phyloP scores from a whole-genome alignment of 92 coral and sea anemone species.

The Epizoanthus stellaris region DNA sequence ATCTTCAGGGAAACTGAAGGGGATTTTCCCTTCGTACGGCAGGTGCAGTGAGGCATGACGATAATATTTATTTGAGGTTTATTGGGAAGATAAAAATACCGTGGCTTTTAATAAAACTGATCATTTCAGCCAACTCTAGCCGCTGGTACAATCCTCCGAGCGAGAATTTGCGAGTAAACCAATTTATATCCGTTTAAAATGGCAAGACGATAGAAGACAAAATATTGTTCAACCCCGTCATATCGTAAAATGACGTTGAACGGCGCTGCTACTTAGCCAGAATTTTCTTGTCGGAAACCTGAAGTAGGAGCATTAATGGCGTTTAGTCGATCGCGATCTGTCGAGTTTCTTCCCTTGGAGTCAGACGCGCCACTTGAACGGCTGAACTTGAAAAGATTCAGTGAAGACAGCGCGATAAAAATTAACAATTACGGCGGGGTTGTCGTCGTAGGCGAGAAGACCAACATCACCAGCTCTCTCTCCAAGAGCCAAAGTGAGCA shows the following conservation, averaged over 20 bases:
- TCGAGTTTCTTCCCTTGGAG: constrained; percentile 4
- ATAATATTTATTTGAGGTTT: neutral
- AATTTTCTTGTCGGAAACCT: neutral
- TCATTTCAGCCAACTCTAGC: neutral
- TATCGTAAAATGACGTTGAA: neutral
- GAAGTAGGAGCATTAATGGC: neutral
- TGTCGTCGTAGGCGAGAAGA: constrained; percentile 15
- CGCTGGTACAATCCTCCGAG: neutral
- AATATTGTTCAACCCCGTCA: neutral
- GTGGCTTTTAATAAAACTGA: neutral
- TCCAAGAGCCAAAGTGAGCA: constrained; percentile 7
- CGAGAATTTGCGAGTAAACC: neutral
- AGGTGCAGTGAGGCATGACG: constrained; percentile 10
- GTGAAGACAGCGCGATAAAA: constrained; percentile 14
- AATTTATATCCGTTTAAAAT: neutral
- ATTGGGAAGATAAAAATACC: neutral
- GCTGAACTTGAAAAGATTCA: neutral
- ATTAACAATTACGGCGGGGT: constrained; percentile 27
- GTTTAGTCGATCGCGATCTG: constrained; percentile 11
- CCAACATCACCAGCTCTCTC: neutral
- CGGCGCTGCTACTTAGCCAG: neutral
- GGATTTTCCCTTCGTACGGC: constrained; percentile 3
- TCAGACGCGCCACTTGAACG: neutral
- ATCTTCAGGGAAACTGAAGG: neutral
- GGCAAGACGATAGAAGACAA: neutral